Base-by-base conservation (phyloP, 1,140 invertebrate genomes). In the Himalopsyche phryganea region DNA sequence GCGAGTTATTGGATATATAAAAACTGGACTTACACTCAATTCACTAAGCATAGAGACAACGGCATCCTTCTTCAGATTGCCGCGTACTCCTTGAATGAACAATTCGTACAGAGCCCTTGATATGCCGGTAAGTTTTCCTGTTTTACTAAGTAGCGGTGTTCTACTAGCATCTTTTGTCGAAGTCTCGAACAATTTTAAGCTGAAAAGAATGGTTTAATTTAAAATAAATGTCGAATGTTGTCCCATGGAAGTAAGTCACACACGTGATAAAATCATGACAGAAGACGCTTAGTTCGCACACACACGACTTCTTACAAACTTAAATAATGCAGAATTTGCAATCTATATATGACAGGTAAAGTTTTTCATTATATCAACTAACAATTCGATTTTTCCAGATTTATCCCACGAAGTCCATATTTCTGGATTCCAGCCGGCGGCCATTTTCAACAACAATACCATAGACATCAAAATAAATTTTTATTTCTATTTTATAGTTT, bases 1-100 rank as follows among this genome's bases (percentile, higher is more conserved):
- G n/a, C n/a, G n/a, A n/a, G n/a, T n/a, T n/a, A n/a, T n/a, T n/a
- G n/a, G n/a, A n/a, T n/a, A n/a, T n/a, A n/a, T n/a, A n/a, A n/a
- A n/a, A n/a, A n/a, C n/a, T n/a, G n/a, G n/a, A 77, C 81, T 80
- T 80, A 88, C 88, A 67, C 81, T 73, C 52, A 91, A 76, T 70
- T 91, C 88, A 65, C 75, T 76, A 38, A 92, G 74, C 19, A 81
- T 79, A 54, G 79, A 74, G 18, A 88, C 74, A 44, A 88, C 82
- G 57, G 78, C 75, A 68, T 91, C 89, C 70, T 84, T 88, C 67
- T 88, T 88, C 45, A 91, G 66, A 50, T 72, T 76, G 40, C 86
- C 88, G 57, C 80, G 80, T 42, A 89, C 75, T 51, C 86, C 86
- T 72, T 85, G 83, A 58, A 83, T 82, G 50, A 91, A 76, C 56